phyloP scores from a whole-genome alignment of 2,888 invertebrate genomes.

The Ethmia dodecea region DNA sequence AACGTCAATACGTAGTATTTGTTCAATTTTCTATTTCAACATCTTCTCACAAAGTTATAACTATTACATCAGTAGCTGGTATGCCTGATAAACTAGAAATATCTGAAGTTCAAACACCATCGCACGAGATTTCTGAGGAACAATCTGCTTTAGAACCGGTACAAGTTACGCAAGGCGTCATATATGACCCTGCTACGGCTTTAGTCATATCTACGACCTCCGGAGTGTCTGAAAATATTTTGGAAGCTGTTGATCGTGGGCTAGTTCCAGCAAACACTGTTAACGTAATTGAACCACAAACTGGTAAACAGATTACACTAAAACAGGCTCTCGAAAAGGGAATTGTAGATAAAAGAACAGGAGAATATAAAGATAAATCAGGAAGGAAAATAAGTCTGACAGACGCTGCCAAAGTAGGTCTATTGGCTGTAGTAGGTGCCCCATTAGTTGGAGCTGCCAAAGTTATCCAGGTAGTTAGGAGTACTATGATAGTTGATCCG shows the following conservation, averaged over 20 bases:
- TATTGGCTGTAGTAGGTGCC: slow-evolving; percentile 85
- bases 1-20: slow-evolving; percentile 79
- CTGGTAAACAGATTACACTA: slow-evolving; percentile 81
- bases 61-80: slow-evolving; percentile 84
- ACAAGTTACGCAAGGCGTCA: slow-evolving; percentile 83
- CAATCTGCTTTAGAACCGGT: slow-evolving; percentile 80
- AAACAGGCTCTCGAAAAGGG: slow-evolving; percentile 87
- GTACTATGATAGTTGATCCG: slow-evolving; percentile 85
- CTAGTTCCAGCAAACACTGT: slow-evolving; percentile 82
- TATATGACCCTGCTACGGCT: slow-evolving; percentile 87
- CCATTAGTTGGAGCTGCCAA: slow-evolving; percentile 85
- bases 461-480: slow-evolving; percentile 81
- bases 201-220: slow-evolving; percentile 84
- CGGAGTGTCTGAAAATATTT: slow-evolving; percentile 83
- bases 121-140: slow-evolving; percentile 37
- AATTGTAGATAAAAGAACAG: slow-evolving; percentile 84
- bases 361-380: slow-evolving; percentile 81
- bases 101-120: slow-evolving; percentile 56
- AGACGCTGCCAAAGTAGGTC: slow-evolving; percentile 87
- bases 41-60: slow-evolving; percentile 79
- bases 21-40: slow-evolving; percentile 66
- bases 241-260: slow-evolving; percentile 87
- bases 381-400: slow-evolving; percentile 82
- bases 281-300: slow-evolving; percentile 82
- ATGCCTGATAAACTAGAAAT: slow-evolving; percentile 85